Conservation (phyloP, 1,140 invertebrate genomes). For the Magallana gigas region DNA sequence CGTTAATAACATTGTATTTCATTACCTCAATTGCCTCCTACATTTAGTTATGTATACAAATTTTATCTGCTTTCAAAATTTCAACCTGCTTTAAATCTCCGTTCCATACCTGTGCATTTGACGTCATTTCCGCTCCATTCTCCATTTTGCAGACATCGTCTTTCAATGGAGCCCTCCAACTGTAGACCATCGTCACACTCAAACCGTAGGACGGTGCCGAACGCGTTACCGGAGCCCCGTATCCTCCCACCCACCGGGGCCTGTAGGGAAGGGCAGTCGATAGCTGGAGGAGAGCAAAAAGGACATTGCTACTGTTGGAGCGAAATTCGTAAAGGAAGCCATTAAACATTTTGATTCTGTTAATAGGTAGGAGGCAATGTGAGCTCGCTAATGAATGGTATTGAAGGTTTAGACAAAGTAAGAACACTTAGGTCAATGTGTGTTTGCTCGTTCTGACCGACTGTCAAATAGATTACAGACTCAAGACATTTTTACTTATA, state of each 20-base stretch:
- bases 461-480: too few species aligned
- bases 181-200: constrained; percentile 95
- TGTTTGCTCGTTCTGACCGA: too few species aligned
- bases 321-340: too few species aligned
- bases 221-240: constrained; percentile 94
- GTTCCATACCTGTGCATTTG: constrained; percentile 89
- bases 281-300: constrained; percentile 82
- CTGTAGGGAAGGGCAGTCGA: constrained; percentile 92
- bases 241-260: constrained; percentile 94
- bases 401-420: too few species aligned
- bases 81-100: neutral
- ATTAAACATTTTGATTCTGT: neutral
- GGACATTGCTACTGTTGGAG: neutral
- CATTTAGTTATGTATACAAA: neutral
- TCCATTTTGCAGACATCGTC: constrained; percentile 94
- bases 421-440: too few species aligned
- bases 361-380: constrained; percentile 22
- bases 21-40: constrained; percentile 22
- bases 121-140: constrained; percentile 94
- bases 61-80: neutral
- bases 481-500: too few species aligned
- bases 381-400: neutral
- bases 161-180: constrained; percentile 91
- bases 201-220: constrained; percentile 95
- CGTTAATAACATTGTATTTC: neutral